Conservation (phyloP, 2,797 vertebrate species). For the Perodicticus potto region DNA sequence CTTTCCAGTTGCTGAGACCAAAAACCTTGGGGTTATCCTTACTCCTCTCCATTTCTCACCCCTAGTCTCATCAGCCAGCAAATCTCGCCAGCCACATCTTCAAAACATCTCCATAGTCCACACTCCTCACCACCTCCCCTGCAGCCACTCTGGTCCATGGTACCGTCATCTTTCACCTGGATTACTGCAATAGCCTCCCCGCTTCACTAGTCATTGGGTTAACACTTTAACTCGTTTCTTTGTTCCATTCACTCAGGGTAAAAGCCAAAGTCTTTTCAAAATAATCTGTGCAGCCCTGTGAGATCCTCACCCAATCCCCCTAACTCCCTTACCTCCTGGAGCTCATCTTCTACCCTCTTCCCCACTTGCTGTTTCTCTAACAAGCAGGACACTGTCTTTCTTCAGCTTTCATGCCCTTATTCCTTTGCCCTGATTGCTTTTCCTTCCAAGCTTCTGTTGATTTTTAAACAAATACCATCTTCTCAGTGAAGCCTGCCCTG, state of each 20-base stretch:
- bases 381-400: background rate
- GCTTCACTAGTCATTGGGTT: background rate
- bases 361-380: background rate
- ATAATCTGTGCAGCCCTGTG: background rate
- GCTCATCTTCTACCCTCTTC: background rate
- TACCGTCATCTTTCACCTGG: background rate
- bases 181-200: background rate
- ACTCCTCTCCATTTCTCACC: background rate
- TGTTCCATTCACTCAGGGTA: background rate
- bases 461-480: background rate
- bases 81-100: background rate
- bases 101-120: background rate
- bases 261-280: slow-evolving; percentile 34
- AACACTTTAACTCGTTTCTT: background rate
- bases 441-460: background rate
- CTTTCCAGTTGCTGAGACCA: background rate
- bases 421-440: background rate
- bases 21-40: background rate
- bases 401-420: background rate
- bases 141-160: background rate
- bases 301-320: background rate
- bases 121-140: background rate
- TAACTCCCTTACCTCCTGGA: background rate
- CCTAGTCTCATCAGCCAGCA: background rate
- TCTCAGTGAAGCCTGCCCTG: background rate